Evolutionary conservation across 2,113 vertebrate genomes (phyloP).

Genomic region (Acanthochromis polyacanthus): DNA sequence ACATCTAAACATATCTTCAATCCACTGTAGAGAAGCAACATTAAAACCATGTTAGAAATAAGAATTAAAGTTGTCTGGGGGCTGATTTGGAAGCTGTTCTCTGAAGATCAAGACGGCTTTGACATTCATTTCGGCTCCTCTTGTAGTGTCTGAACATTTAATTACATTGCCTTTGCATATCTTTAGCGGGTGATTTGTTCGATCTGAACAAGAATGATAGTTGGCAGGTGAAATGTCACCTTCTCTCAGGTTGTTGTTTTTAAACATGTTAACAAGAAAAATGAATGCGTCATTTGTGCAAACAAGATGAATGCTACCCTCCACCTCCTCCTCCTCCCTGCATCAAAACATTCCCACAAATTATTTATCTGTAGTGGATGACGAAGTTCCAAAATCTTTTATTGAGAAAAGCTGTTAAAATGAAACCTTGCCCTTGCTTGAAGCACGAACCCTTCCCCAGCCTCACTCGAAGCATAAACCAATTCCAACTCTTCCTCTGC

Average conservation of each 20-base stretch:
- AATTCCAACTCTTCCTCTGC: not conserved
- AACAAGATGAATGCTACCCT: conserved; percentile 29
- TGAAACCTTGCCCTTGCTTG: conserved; percentile 3
- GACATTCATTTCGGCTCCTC: conserved; percentile 44
- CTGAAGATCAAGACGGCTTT: conserved; percentile 55
- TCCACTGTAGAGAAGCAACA: conserved; percentile 27
- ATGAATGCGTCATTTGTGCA: conserved; percentile 22
- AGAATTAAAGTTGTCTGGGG: conserved; percentile 58
- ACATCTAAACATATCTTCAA: conserved; percentile 34
- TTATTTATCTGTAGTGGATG: not conserved
- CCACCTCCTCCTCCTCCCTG: not conserved
- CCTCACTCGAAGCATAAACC: not conserved
- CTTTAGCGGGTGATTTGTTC: conserved; percentile 43
- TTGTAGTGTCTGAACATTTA: conserved; percentile 59
- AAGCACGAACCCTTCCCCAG: conserved; percentile 1
- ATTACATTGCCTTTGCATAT: conserved; percentile 43
- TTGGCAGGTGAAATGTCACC: conserved; percentile 53
- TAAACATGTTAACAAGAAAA: conserved; percentile 3
- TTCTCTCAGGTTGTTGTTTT: not conserved
- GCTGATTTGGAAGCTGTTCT: conserved; percentile 57
- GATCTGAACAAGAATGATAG: conserved; percentile 28
- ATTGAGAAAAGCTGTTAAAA: not conserved
- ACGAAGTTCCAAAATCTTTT: not conserved
- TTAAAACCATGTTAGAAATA: conserved; percentile 51
- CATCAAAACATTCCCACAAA: not conserved